A percentile compares a stretch with the other conserved stretches of the same genome.
Conservation (phyloP, 2,888 invertebrate genomes). For the Meteorus colon region DNA sequence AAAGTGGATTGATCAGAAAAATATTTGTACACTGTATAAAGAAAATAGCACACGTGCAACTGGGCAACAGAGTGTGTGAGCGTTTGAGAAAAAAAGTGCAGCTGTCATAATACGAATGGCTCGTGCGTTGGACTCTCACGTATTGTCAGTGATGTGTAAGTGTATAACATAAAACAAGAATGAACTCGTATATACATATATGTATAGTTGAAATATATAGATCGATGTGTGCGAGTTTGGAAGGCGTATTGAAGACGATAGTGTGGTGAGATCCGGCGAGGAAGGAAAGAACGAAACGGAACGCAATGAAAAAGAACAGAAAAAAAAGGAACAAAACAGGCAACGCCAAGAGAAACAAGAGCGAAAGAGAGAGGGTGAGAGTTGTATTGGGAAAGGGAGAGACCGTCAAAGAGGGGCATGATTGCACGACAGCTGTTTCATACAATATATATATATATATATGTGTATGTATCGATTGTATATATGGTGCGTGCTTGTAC, state of each 20-base stretch:
- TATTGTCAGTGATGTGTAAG: slow-evolving; percentile 13
- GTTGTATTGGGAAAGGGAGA: slow-evolving; percentile 38
- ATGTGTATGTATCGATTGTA: slow-evolving; percentile 2
- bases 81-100: slow-evolving; percentile 40
- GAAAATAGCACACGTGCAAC: slow-evolving; percentile 26
- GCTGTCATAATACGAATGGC: slow-evolving; percentile 49
- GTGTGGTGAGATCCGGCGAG: slow-evolving; percentile 10
- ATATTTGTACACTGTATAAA: slow-evolving; percentile 28
- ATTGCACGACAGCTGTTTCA: slow-evolving; percentile 58
- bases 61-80: slow-evolving; percentile 2
- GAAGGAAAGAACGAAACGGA: slow-evolving; percentile 9
- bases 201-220: background rate
- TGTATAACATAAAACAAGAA: slow-evolving; percentile 16
- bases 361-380: slow-evolving; percentile 41
- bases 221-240: background rate
- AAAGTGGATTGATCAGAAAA: slow-evolving; percentile 19
- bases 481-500: slow-evolving; percentile 20
- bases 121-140: slow-evolving; percentile 30
- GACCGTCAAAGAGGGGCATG: slow-evolving; percentile 40
- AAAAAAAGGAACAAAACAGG: slow-evolving; percentile 8
- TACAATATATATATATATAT: slow-evolving; percentile 39
- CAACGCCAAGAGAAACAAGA: slow-evolving; percentile 33
- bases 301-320: slow-evolving; percentile 3
- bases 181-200: slow-evolving; percentile 1
- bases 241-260: slow-evolving; percentile 27